These are phyloP conservation scores for Beroe ovata DNA, from an alignment of 37 sponge, comb jelly and placozoan genomes.

Conservation along the genomic window DNA sequence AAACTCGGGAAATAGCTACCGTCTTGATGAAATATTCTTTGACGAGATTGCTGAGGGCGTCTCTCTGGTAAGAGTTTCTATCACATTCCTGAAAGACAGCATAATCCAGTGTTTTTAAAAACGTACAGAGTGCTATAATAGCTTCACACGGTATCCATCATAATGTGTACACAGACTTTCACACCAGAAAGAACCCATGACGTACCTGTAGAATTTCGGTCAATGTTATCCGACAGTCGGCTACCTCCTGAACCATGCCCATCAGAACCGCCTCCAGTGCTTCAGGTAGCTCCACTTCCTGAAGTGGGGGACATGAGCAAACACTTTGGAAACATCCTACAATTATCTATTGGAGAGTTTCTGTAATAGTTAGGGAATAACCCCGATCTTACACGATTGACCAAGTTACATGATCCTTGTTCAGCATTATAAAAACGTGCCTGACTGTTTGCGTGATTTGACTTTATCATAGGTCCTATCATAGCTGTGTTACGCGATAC, in stretches of 20 bases:
- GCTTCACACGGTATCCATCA: too few species aligned
- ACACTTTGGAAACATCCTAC: not conserved
- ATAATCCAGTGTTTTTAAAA: not conserved
- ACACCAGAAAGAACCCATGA: too few species aligned
- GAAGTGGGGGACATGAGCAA: not conserved
- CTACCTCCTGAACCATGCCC: constrained; percentile 34
- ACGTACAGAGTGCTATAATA: not conserved
- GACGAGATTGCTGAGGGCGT: not conserved
- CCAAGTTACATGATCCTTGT: too few species aligned
- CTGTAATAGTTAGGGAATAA: too few species aligned
- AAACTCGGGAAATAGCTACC: not conserved
- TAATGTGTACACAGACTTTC: too few species aligned
- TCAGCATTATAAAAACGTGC: too few species aligned
- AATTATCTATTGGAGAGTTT: not conserved
- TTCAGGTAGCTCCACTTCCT: constrained; percentile 38
- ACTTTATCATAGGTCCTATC: too few species aligned
- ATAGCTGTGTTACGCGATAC: too few species aligned
- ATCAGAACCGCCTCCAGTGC: constrained; percentile 29
- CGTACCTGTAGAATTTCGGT: not conserved
- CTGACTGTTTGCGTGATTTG: too few species aligned
- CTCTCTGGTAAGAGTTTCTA: not conserved
- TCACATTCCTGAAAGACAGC: not conserved
- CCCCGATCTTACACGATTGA: too few species aligned
- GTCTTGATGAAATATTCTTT: not conserved
- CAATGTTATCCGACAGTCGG: not conserved